Evolutionary conservation across 2,113 vertebrate genomes (phyloP).

Genomic region (Melanerpes aurifrons): DNA sequence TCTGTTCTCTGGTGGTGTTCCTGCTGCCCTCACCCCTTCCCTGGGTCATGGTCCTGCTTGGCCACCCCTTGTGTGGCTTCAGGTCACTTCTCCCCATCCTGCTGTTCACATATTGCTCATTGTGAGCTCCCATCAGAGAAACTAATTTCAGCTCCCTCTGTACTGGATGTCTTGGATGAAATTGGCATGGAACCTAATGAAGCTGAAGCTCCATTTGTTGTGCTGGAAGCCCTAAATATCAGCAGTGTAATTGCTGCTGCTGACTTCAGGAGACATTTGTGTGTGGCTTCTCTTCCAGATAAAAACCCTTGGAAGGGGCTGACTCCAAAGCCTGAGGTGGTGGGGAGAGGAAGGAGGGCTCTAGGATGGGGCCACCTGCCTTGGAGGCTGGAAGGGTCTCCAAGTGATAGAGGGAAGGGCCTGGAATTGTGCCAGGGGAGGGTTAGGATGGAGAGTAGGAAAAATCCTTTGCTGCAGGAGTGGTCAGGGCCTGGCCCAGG

Average conservation of each 20-base stretch:
- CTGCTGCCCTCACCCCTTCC: not conserved
- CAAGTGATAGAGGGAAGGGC: too few species aligned
- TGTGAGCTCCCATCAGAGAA: not conserved
- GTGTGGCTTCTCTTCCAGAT: not conserved
- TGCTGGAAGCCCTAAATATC: constrained; percentile 68
- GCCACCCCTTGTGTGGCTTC: not conserved
- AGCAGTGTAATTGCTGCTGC: constrained; percentile 44
- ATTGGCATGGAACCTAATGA: constrained; percentile 66
- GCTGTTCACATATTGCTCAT: constrained; percentile 11
- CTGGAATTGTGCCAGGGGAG: too few species aligned
- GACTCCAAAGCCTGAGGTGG: not conserved
- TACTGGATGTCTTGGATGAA: constrained; percentile 52
- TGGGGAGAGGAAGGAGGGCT: not conserved
- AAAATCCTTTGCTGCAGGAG: too few species aligned
- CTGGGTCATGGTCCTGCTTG: rapidly evolving
- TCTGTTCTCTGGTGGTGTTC: too few species aligned
- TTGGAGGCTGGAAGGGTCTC: not conserved
- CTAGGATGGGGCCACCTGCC: not conserved
- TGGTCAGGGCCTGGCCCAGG: too few species aligned
- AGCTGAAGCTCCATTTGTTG: constrained; percentile 60
- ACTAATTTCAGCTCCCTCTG: constrained; percentile 67
- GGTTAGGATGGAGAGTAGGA: too few species aligned
- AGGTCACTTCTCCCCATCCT: not conserved
- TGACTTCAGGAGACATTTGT: not conserved
- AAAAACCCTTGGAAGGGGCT: not conserved